Percentiles rank a stretch among this genome's conserved stretches.
Evolutionary conservation across 1,140 invertebrate genomes (phyloP).

Genomic region (Orchesella cincta): DNA sequence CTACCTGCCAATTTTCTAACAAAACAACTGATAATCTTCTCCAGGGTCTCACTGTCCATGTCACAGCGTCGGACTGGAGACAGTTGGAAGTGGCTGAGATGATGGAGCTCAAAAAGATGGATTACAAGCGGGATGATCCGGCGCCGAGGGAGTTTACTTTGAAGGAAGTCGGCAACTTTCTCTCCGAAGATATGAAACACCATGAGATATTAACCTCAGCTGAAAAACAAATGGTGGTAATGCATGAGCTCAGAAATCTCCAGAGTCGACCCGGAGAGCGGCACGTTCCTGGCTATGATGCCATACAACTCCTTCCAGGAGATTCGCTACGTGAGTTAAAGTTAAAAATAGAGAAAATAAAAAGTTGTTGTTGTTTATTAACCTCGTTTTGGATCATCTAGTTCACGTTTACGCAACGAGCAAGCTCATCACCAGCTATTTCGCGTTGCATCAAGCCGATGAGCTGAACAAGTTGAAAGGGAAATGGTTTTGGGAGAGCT

Average conservation of each 20-base stretch:
- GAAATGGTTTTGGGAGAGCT: not conserved
- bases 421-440: not conserved
- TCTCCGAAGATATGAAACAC: not conserved
- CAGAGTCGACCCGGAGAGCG: not conserved
- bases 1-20: not conserved
- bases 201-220: not conserved
- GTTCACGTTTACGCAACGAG: not conserved
- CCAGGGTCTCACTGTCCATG: not conserved
- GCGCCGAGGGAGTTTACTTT: not conserved
- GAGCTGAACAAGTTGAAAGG: not conserved
- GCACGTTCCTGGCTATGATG: not conserved
- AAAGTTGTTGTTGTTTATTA: not conserved
- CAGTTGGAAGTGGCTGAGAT: not conserved
- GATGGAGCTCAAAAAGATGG: not conserved
- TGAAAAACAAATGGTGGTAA: not conserved
- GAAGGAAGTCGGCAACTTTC: not conserved
- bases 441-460: not conserved
- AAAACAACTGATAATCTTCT: not conserved
- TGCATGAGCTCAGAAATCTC: not conserved
- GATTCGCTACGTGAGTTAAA: too few relatives aligned
- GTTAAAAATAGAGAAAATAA: not conserved
- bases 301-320: not conserved
- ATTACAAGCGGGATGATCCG: not conserved
- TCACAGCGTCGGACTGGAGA: not conserved
- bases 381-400: not conserved